Percentiles rank a stretch among this genome's conserved stretches.
Evolutionary conservation across 1,140 invertebrate genomes (phyloP).

Genomic region (Nebria ingens): DNA sequence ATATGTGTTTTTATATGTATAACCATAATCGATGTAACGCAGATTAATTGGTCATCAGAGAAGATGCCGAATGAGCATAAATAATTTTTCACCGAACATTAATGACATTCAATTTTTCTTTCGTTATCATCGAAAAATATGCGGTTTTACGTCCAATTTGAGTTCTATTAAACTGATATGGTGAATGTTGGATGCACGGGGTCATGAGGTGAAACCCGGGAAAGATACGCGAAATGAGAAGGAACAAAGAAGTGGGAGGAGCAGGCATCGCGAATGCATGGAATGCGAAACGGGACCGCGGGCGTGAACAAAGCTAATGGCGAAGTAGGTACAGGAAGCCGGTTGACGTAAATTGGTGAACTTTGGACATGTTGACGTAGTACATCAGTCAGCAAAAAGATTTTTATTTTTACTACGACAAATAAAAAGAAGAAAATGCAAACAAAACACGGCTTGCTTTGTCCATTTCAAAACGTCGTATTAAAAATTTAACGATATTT

Average conservation of each 20-base stretch:
- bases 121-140: slow-evolving; percentile 6
- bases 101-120: slow-evolving; percentile 5
- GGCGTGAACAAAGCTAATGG: slow-evolving; percentile 6
- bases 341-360: neutral
- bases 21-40: no score
- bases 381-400: slow-evolving; percentile 2
- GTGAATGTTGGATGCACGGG: neutral
- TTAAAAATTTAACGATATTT: neutral
- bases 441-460: neutral
- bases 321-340: neutral
- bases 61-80: neutral
- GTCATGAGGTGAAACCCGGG: neutral
- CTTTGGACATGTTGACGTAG: slow-evolving; percentile 6
- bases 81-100: slow-evolving; percentile 1
- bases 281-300: neutral
- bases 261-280: neutral
- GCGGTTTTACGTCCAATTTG: slow-evolving; percentile 5
- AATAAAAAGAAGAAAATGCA: slow-evolving; percentile 1
- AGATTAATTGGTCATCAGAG: neutral
- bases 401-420: neutral
- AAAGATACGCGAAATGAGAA: neutral
- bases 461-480: neutral
- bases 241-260: neutral
- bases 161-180: slow-evolving; percentile 6
- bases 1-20: no score